These are phyloP conservation scores for Prochilodus magdalenae DNA, from an alignment of 2,113 vertebrate genomes.

Conservation along the genomic window DNA sequence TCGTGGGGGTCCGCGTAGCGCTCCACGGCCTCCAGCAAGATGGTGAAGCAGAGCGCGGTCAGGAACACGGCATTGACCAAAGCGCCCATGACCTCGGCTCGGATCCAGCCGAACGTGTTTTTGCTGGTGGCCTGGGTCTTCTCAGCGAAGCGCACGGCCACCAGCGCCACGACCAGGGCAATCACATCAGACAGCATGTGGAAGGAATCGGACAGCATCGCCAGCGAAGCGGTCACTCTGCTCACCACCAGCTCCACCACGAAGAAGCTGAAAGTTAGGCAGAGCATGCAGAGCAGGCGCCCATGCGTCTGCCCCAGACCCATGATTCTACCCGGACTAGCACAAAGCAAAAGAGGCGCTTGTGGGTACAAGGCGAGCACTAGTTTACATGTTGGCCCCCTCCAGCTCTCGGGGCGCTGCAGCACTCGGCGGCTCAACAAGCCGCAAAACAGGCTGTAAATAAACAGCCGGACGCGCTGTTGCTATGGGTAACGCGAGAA, in stretches of 20 bases:
- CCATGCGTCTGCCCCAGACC: conserved; percentile 70
- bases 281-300: conserved; percentile 84
- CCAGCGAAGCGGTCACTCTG: conserved; percentile 82
- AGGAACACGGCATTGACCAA: conserved; percentile 87
- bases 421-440: background rate
- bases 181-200: conserved; percentile 90
- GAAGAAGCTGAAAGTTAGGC: conserved; percentile 85
- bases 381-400: background rate
- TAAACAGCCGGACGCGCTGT: conserved; percentile 8
- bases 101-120: conserved; percentile 89
- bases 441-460: background rate
- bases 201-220: conserved; percentile 89
- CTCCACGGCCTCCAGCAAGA: conserved; percentile 85
- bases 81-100: conserved; percentile 86
- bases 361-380: background rate
- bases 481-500: conserved; percentile 38
- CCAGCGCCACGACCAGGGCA: conserved; percentile 83
- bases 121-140: conserved; percentile 81
- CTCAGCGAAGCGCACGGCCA: conserved; percentile 84
- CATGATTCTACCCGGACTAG: conserved; percentile 36
- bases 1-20: conserved; percentile 84
- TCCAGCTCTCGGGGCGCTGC: background rate
- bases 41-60: conserved; percentile 86
- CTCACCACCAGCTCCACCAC: conserved; percentile 87
- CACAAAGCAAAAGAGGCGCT: background rate